Evolutionary conservation across 1,140 invertebrate genomes (phyloP).

Genomic region (Anoplophora glabripennis): DNA sequence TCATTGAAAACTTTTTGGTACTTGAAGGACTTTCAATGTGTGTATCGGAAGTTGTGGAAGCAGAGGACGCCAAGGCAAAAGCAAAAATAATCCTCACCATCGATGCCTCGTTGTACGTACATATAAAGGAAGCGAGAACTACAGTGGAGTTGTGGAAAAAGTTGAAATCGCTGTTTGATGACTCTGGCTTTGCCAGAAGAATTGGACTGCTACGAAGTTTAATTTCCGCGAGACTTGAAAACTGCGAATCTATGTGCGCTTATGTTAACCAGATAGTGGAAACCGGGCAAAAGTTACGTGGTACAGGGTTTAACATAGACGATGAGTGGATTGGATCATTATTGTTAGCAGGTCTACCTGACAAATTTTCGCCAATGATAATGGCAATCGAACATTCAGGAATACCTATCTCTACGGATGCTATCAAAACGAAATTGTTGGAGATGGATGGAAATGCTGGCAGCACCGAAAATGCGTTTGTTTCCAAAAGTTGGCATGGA

Average conservation of each 20-base stretch:
- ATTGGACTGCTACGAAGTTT: slow-evolving; percentile 28
- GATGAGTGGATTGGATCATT: slow-evolving; percentile 45
- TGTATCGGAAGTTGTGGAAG: slow-evolving; percentile 15
- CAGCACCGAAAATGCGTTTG: slow-evolving; percentile 1
- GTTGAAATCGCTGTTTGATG: slow-evolving; percentile 29
- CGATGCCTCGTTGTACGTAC: slow-evolving; percentile 39
- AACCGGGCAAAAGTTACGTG: slow-evolving; percentile 24
- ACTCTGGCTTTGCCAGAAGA: slow-evolving; percentile 18
- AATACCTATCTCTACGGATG: slow-evolving; percentile 21
- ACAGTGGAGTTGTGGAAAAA: slow-evolving; percentile 39
- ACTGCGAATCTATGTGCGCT: slow-evolving; percentile 25
- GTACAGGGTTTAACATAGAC: slow-evolving; percentile 32
- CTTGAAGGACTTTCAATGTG: slow-evolving; percentile 27
- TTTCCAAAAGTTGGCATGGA: too few species aligned
- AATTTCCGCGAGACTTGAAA: slow-evolving; percentile 24
- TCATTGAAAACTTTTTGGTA: slow-evolving; percentile 28
- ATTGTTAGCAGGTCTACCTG: slow-evolving; percentile 42
- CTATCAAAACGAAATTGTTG: slow-evolving; percentile 27
- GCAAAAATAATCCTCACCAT: slow-evolving; percentile 43
- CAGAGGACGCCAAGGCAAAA: slow-evolving; percentile 37
- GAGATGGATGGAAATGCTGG: slow-evolving; percentile 6
- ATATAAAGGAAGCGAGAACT: slow-evolving; percentile 37
- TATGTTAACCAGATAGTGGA: slow-evolving; percentile 31
- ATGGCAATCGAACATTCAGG: slow-evolving; percentile 41
- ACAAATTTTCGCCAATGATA: slow-evolving; percentile 44